These are phyloP conservation scores for Megalops atlanticus DNA, from an alignment of 2,113 vertebrate genomes.

Conservation along the genomic window DNA sequence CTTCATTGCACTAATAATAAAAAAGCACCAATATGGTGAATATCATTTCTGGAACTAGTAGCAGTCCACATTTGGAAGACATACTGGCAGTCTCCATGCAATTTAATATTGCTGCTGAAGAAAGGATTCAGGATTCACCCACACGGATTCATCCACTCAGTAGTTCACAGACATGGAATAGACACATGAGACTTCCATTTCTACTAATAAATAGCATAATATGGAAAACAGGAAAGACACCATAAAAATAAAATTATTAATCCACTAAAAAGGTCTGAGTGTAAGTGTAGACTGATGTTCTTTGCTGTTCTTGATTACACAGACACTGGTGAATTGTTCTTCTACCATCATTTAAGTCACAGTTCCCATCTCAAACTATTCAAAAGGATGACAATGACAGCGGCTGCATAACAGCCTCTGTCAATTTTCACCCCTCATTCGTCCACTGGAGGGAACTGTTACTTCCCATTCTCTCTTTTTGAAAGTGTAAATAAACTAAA, in stretches of 20 bases:
- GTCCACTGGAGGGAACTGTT: no score
- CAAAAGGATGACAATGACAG: no score
- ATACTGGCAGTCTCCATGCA: constrained; percentile 14
- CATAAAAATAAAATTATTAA: not conserved
- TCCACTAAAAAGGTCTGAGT: not conserved
- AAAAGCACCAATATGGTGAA: constrained; percentile 77
- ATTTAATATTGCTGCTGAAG: constrained; percentile 22
- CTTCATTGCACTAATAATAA: constrained; percentile 51
- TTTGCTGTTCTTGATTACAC: not conserved
- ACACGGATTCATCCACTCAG: not conserved
- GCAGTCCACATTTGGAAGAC: constrained; percentile 38
- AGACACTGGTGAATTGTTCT: no score
- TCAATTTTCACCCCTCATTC: no score
- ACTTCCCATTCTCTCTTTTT: no score
- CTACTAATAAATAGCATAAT: not conserved
- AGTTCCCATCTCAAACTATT: no score
- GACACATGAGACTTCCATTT: not conserved
- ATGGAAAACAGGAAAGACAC: not conserved
- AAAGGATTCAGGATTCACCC: not conserved
- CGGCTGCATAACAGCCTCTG: no score
- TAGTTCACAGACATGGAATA: not conserved
- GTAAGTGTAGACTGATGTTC: not conserved
- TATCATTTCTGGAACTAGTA: constrained; percentile 42
- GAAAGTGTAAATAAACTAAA: no score
- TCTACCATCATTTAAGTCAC: no score